A percentile compares a stretch with the other conserved stretches of the same genome.
phyloP scores from a whole-genome alignment of 2,888 invertebrate species.

The Machimus atricapillus region DNA sequence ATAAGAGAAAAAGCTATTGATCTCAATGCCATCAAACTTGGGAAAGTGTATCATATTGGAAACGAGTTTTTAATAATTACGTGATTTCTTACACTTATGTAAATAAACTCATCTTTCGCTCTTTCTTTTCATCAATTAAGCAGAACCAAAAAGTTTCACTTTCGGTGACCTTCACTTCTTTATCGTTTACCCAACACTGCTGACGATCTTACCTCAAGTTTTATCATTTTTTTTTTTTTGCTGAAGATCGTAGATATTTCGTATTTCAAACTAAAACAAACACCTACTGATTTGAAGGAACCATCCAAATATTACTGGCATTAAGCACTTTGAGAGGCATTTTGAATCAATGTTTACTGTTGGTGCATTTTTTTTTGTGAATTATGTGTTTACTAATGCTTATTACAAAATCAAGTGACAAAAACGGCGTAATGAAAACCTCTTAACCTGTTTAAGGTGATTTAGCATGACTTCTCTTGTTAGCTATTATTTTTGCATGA shows the following conservation, averaged over 20 bases:
- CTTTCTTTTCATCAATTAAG: not conserved
- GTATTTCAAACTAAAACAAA: not conserved
- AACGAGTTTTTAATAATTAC: not conserved
- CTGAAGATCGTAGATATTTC: not conserved
- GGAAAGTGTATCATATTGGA: not conserved
- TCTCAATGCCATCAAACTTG: not conserved
- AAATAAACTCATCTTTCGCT: slow-evolving; percentile 6
- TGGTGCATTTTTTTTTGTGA: not conserved
- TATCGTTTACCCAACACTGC: not conserved
- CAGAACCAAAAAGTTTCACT: slow-evolving; percentile 1
- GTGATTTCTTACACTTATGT: not conserved
- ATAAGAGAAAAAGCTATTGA: not conserved
- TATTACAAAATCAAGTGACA: not conserved
- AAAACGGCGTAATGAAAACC: not conserved
- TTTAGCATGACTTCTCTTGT: not conserved
- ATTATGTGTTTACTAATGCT: not conserved
- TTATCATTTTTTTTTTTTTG: not conserved
- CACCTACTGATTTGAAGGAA: not conserved
- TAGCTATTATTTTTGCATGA: not conserved
- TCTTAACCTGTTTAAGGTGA: not conserved
- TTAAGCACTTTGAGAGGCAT: not conserved
- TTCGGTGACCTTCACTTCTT: slow-evolving; percentile 6
- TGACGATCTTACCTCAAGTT: not conserved
- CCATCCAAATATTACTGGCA: not conserved
- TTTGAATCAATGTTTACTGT: not conserved